These are phyloP conservation scores for Mechanitis mazaeus DNA, from an alignment of 2,888 invertebrate genomes.

Conservation along the genomic window DNA sequence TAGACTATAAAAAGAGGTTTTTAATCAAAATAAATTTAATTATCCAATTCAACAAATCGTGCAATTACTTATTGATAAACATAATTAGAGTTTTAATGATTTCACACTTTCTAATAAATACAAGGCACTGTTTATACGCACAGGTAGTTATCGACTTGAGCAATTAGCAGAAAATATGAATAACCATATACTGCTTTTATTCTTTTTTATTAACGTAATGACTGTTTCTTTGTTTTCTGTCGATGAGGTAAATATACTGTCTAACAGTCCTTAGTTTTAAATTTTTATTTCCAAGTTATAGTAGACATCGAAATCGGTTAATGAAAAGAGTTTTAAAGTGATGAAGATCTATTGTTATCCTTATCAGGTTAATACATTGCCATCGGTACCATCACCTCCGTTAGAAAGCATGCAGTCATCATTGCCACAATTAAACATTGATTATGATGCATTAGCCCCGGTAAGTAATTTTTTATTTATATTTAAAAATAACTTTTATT, in stretches of 20 bases:
- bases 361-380: too few relatives aligned
- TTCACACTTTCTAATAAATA: conserved; percentile 31
- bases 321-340: neutral
- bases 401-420: too few relatives aligned
- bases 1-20: neutral
- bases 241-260: neutral
- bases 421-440: too few relatives aligned
- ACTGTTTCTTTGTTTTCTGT: neutral
- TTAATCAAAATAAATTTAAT: neutral
- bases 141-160: neutral
- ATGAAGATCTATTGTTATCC: too few relatives aligned
- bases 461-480: too few relatives aligned
- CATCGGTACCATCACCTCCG: too few relatives aligned
- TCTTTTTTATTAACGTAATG: neutral
- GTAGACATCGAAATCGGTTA: neutral
- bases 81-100: conserved; percentile 24
- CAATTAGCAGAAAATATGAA: neutral
- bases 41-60: conserved; percentile 1
- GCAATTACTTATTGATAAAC: neutral
- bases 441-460: too few relatives aligned
- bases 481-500: too few relatives aligned
- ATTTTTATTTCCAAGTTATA: neutral
- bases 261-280: neutral
- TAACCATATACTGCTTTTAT: neutral
- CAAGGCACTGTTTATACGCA: conserved; percentile 12